Base-by-base conservation (phyloP, 2,888 invertebrate genomes). In the Ophraella communa region DNA sequence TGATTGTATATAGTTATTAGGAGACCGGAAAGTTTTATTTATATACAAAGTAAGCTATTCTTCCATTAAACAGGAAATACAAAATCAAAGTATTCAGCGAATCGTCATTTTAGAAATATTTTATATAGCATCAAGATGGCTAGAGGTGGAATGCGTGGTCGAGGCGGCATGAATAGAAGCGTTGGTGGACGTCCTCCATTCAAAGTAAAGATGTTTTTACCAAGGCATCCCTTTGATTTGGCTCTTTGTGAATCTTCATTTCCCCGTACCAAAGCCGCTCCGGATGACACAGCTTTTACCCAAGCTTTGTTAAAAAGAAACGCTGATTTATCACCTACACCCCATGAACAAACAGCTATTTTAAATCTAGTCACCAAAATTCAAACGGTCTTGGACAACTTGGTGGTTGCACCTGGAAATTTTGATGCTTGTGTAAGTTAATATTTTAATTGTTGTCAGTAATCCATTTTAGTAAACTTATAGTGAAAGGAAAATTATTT, bases 331-430 rank as follows among this genome's bases (percentile, higher is more conserved):
- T 94, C 95, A 52, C 98, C 98, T 0, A 89, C 94, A 0, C 89
- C 96, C 0, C 88, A 90, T 1, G 98, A 98, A 77, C 96, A 97
- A 82, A 92, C 96, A 0, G 91, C 96, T 0, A 93, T 98, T 57
- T 88, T 95, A 27, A 96, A 95, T 82, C 87, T 99, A 17, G 95
- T 98, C 30, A 95, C 96, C 0, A 96, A 97, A 83, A 89, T 98
- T n/a, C 96, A 96, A 80, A 90, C 91, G 0, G 95, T 96, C 23
- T 84, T 98, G 59, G 98, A 98, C 79, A 96, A 95, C 80, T 84
- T 98, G 18, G 95, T 98, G 10, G 93, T 98, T 0, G 93, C 96
- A 0, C 97, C 98, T 0, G 96, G 95, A 24, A 91, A 90, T 67
- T 96, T 98, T 78, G 95, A 94, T 79, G 95, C 96, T 69, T 98